phyloP scores from a whole-genome alignment of 2,797 vertebrate genomes.

The Buphagus erythrorhynchus region DNA sequence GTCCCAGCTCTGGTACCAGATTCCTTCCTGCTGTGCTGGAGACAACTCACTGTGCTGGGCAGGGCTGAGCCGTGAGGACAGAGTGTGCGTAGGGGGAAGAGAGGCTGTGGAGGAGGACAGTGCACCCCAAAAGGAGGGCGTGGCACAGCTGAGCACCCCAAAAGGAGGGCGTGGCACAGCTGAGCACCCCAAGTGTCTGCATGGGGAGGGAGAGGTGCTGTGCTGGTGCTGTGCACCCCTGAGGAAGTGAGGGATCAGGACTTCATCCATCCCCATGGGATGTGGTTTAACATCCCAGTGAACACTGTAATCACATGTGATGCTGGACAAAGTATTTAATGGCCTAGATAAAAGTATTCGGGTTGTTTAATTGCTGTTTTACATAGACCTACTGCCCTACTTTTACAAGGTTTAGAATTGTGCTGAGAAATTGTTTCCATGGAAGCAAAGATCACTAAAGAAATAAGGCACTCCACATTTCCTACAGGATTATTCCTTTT shows the following conservation, averaged over 20 bases:
- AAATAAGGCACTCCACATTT: slow-evolving; percentile 24
- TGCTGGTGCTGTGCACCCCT: background rate
- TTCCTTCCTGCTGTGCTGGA: background rate
- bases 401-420: slow-evolving; percentile 46
- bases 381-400: slow-evolving; percentile 57
- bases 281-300: background rate
- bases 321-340: slow-evolving; percentile 40
- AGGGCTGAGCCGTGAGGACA: rapidly evolving
- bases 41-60: background rate
- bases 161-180: rapidly evolving
- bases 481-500: slow-evolving; percentile 38
- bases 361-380: slow-evolving; percentile 60
- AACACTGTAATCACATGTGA: background rate
- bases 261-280: background rate
- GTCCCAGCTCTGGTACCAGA: background rate
- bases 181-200: rapidly evolving
- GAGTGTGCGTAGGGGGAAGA: rapidly evolving
- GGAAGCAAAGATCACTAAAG: slow-evolving; percentile 59
- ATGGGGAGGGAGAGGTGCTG: rapidly evolving
- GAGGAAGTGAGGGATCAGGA: background rate
- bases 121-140: rapidly evolving
- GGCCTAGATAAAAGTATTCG: slow-evolving; percentile 38
- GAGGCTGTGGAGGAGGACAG: rapidly evolving
- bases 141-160: rapidly evolving
- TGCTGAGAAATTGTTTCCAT: slow-evolving; percentile 68